Evolutionary conservation across 2,113 vertebrate species (phyloP).

Genomic region (Poeciliopsis retropinna): DNA sequence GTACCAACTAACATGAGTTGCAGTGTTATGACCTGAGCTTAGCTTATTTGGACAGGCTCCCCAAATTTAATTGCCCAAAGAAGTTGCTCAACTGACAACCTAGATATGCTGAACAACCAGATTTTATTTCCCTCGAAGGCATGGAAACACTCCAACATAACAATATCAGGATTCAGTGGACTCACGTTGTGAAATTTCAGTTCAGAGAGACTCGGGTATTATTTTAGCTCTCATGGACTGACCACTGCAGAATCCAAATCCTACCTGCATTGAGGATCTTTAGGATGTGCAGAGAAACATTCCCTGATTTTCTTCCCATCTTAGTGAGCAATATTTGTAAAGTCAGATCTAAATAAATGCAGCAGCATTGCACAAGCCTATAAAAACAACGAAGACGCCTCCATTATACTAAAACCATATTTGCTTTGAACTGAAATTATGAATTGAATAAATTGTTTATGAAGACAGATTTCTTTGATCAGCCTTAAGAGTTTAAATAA

Average conservation of each 20-base stretch:
- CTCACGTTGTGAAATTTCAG: background rate
- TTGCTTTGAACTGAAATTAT: background rate
- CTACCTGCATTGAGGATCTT: background rate
- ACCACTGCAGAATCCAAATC: background rate
- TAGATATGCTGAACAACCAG: background rate
- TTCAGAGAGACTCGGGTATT: background rate
- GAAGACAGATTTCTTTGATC: slow-evolving; percentile 2
- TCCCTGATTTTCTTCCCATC: background rate
- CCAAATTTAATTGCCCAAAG: too few species aligned
- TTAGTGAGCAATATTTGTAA: background rate
- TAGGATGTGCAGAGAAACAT: background rate
- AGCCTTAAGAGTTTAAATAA: slow-evolving; percentile 1
- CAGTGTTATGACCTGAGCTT: too few species aligned
- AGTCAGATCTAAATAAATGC: background rate
- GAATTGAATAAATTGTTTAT: background rate
- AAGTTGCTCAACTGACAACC: background rate
- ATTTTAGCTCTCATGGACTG: background rate
- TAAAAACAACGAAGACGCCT: background rate
- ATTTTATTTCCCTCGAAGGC: background rate
- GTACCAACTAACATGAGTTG: too few species aligned
- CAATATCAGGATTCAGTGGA: background rate
- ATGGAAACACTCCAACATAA: background rate
- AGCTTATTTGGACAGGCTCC: too few species aligned
- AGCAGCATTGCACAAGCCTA: background rate
- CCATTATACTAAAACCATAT: background rate